Percentiles rank a stretch among this genome's conserved stretches.
Conservation (phyloP, 35 echinoderm and acorn worm species). For the Ptychodera flava region DNA sequence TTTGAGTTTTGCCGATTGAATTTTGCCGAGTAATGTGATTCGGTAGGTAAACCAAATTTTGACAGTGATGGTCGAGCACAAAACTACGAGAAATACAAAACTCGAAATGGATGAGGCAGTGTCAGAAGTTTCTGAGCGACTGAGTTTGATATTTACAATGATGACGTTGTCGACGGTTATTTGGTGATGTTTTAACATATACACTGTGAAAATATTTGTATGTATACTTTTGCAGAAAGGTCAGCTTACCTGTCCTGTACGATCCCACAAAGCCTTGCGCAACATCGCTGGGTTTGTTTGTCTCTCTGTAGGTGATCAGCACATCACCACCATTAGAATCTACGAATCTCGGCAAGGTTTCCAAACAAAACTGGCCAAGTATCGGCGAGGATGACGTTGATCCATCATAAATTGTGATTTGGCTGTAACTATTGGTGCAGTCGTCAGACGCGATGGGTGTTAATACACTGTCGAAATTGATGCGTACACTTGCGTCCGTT, state of each 20-base stretch:
- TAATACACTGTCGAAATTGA: background rate
- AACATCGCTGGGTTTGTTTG: background rate
- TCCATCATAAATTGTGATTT: background rate
- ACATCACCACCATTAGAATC: background rate
- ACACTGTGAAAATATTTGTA: no score
- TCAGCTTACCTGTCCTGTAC: background rate
- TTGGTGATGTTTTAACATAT: no score
- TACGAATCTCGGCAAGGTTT: background rate
- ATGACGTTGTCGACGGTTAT: no score
- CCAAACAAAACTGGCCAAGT: background rate
- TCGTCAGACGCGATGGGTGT: background rate
- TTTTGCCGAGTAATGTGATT: no score
- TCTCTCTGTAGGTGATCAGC: background rate
- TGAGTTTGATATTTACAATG: no score
- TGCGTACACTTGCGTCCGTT: background rate
- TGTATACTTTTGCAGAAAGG: no score
- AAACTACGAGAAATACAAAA: no score
- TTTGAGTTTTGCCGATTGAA: no score
- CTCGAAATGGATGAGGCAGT: no score
- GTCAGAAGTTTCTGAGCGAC: no score
- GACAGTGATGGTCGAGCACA: no score
- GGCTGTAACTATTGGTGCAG: background rate
- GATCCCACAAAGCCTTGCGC: background rate
- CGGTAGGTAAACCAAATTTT: no score
- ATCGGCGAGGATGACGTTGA: background rate